Evolutionary conservation across 2,888 invertebrate genomes (phyloP).

Genomic region (Dasysyrphus tricinctus): DNA sequence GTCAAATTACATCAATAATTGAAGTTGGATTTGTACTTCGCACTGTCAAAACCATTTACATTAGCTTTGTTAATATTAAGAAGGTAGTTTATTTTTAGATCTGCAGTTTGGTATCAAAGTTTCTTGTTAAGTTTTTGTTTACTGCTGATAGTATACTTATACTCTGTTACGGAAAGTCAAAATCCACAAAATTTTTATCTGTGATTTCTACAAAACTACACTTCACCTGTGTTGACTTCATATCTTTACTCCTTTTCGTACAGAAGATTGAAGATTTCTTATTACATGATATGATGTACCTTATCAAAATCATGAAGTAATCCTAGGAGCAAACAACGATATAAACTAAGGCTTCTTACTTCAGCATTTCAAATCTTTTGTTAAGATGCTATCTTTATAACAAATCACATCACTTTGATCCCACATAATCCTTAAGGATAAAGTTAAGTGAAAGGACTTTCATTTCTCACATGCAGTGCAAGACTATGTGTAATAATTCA

Average conservation of each 20-base stretch:
- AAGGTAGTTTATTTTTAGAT: too few species aligned
- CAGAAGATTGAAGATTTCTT: background rate
- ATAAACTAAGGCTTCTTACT: background rate
- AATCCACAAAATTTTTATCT: background rate
- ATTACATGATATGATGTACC: slow-evolving; percentile 2
- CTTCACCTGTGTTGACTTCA: background rate
- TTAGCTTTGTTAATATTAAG: too few species aligned
- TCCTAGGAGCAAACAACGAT: slow-evolving; percentile 17
- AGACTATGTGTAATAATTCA: slow-evolving; percentile 36
- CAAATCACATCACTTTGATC: slow-evolving; percentile 44
- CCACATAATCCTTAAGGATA: slow-evolving; percentile 37
- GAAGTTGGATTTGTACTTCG: too few species aligned
- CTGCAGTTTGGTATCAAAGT: too few species aligned
- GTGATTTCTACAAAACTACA: background rate
- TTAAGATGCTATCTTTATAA: slow-evolving; percentile 24
- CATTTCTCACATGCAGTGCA: slow-evolving; percentile 23
- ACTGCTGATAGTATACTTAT: too few species aligned
- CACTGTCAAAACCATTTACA: too few species aligned
- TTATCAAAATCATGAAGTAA: background rate
- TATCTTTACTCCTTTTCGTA: background rate
- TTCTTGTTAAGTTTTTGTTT: too few species aligned
- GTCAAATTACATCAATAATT: too few species aligned
- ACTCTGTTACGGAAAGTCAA: too few species aligned
- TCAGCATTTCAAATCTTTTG: slow-evolving; percentile 11
- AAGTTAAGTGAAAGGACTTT: slow-evolving; percentile 35